Percentiles rank a stretch among this genome's conserved stretches.
phyloP scores from a whole-genome alignment of 2,888 invertebrate species.

The Atrina japonica region DNA sequence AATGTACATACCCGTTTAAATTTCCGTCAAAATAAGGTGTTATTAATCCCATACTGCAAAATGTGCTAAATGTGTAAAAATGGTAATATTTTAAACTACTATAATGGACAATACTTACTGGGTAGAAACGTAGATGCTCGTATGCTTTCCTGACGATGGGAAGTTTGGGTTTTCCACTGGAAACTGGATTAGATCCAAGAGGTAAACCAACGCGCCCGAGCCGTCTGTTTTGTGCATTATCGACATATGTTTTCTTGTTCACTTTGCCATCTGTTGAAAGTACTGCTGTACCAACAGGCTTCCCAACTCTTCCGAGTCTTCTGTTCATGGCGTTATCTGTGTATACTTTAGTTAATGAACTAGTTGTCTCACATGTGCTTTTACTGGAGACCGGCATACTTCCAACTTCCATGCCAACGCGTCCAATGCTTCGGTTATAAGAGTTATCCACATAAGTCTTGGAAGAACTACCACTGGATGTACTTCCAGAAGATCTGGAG shows the following conservation, averaged over 20 bases:
- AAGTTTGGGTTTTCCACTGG: too few species aligned
- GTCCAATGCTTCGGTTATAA: conserved; percentile 32
- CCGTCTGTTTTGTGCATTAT: conserved; percentile 44
- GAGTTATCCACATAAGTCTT: conserved; percentile 42
- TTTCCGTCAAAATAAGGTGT: too few species aligned
- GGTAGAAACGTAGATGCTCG: too few species aligned
- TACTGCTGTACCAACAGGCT: conserved; percentile 27
- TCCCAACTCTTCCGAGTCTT: conserved; percentile 36
- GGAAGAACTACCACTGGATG: background rate
- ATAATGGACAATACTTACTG: too few species aligned
- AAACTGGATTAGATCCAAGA: conserved; percentile 34
- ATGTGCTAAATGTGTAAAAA: too few species aligned
- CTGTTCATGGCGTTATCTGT: conserved; percentile 33
- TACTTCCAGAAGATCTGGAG: background rate
- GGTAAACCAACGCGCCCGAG: conserved; percentile 48
- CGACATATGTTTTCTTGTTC: conserved; percentile 33
- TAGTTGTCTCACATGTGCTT: background rate
- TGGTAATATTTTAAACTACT: too few species aligned
- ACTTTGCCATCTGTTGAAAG: conserved; percentile 8
- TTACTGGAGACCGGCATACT: conserved; percentile 26
- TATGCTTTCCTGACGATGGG: too few species aligned
- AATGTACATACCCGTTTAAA: too few species aligned
- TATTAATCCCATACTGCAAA: too few species aligned
- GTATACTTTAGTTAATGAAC: conserved; percentile 8
- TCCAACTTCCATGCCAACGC: conserved; percentile 44